Percentiles rank a stretch among this genome's conserved stretches.
These are phyloP conservation scores for Platerodrilus igneus DNA, from an alignment of 2,888 invertebrate genomes.

Conservation along the genomic window DNA sequence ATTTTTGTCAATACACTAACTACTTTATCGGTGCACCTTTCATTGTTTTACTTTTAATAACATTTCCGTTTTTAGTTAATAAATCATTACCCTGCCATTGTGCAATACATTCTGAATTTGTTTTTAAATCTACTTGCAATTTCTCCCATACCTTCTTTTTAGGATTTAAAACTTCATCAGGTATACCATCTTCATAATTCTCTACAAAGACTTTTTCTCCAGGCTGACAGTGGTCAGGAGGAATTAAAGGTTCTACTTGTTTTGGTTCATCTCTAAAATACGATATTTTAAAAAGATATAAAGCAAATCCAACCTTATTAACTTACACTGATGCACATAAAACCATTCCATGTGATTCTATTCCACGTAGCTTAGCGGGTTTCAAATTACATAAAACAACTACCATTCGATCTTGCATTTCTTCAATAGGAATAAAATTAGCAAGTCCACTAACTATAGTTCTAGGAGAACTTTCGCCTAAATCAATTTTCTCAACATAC, in stretches of 20 bases:
- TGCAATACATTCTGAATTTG: conserved; percentile 65
- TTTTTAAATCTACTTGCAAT: conserved; percentile 73
- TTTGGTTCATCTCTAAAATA: conserved; percentile 59
- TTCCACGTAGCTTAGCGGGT: conserved; percentile 91
- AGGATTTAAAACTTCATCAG: conserved; percentile 85
- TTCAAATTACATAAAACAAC: conserved; percentile 95
- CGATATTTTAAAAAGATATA: conserved; percentile 1
- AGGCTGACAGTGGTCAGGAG: conserved; percentile 69
- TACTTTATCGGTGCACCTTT: conserved; percentile 82
- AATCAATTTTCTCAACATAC: conserved; percentile 88
- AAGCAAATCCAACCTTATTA: not conserved
- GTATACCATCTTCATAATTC: conserved; percentile 69
- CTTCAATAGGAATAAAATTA: conserved; percentile 82
- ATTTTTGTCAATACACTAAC: no score
- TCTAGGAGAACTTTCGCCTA: conserved; percentile 70
- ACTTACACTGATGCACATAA: conserved; percentile 78
- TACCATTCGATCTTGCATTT: conserved; percentile 85
- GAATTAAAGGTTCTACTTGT: conserved; percentile 78
- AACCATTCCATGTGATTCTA: conserved; percentile 91
- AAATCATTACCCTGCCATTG: conserved; percentile 83
- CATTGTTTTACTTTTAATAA: conserved; percentile 68
- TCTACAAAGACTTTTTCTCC: conserved; percentile 84
- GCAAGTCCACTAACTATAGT: conserved; percentile 87
- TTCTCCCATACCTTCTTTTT: conserved; percentile 97
- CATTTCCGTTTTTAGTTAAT: conserved; percentile 68